A percentile compares a stretch with the other conserved stretches of the same genome.
These are phyloP conservation scores for Falcaria lacertinaria DNA, from an alignment of 2,888 invertebrate genomes.

Conservation along the genomic window DNA sequence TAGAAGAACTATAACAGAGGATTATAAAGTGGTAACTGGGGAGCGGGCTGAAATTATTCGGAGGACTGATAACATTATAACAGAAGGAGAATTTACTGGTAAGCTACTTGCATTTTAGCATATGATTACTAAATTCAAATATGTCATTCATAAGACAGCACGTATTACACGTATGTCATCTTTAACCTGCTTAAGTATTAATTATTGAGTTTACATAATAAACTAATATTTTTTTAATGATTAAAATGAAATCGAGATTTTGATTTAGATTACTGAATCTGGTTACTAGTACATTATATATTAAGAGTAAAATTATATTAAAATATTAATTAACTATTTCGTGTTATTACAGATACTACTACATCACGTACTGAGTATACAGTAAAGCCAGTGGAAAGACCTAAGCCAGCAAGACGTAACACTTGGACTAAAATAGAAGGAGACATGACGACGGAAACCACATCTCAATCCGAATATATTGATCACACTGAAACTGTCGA, in stretches of 20 bases:
- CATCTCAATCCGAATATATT: slow-evolving; percentile 82
- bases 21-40: slow-evolving; percentile 80
- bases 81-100: slow-evolving; percentile 84
- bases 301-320: background rate
- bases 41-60: slow-evolving; percentile 83
- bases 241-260: too few relatives aligned
- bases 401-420: slow-evolving; percentile 83
- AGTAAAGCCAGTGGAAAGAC: slow-evolving; percentile 82
- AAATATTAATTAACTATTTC: too few relatives aligned
- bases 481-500: slow-evolving; percentile 81
- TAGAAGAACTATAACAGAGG: slow-evolving; percentile 72
- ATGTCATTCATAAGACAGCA: too few relatives aligned
- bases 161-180: too few relatives aligned
- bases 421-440: slow-evolving; percentile 90
- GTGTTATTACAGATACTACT: slow-evolving; percentile 80
- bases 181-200: too few relatives aligned
- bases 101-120: too few relatives aligned
- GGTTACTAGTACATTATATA: background rate
- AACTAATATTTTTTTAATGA: too few relatives aligned
- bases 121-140: too few relatives aligned
- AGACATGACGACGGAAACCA: slow-evolving; percentile 85
- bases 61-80: slow-evolving; percentile 82
- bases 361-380: slow-evolving; percentile 85
- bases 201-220: too few relatives aligned
- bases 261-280: too few relatives aligned